Evolutionary conservation across 2,888 invertebrate species (phyloP).

Genomic region (Notodonta ziczac): DNA sequence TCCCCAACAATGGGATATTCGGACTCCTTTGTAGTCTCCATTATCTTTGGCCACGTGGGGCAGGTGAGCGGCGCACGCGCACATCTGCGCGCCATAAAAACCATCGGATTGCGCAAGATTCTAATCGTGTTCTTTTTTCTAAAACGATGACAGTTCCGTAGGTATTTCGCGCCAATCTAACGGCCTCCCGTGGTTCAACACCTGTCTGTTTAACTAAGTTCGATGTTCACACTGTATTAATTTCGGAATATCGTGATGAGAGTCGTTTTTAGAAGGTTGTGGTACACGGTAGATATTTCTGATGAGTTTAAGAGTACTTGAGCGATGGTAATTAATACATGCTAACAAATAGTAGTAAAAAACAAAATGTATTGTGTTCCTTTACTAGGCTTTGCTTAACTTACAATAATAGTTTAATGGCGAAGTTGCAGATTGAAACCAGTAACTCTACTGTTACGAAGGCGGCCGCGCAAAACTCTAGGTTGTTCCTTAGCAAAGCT

Average conservation of each 20-base stretch:
- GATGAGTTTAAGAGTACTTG: too few species aligned
- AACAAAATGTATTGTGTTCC: too few species aligned
- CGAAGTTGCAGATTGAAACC: too few species aligned
- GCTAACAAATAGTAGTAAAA: too few species aligned
- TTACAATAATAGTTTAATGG: too few species aligned
- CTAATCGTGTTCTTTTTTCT: conserved; percentile 71
- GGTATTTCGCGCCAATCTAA: conserved; percentile 71
- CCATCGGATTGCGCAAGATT: conserved; percentile 80
- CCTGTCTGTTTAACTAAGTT: conserved; percentile 51
- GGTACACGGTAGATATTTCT: not conserved
- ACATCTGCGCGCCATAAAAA: conserved; percentile 73
- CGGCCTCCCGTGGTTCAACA: conserved; percentile 60
- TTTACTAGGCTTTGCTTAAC: too few species aligned
- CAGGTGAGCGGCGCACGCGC: conserved; percentile 80
- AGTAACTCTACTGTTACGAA: too few species aligned
- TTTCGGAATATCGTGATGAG: conserved; percentile 26
- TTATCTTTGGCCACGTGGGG: conserved; percentile 79
- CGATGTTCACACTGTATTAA: conserved; percentile 48
- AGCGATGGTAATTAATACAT: too few species aligned
- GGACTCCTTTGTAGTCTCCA: conserved; percentile 65
- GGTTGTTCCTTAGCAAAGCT: too few species aligned
- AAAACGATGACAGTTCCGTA: conserved; percentile 75
- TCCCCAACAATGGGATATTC: conserved; percentile 62
- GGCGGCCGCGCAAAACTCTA: too few species aligned
- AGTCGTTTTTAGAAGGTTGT: not conserved